phyloP scores from a whole-genome alignment of 1,140 invertebrate species.

The Drosophila kepulauana region DNA sequence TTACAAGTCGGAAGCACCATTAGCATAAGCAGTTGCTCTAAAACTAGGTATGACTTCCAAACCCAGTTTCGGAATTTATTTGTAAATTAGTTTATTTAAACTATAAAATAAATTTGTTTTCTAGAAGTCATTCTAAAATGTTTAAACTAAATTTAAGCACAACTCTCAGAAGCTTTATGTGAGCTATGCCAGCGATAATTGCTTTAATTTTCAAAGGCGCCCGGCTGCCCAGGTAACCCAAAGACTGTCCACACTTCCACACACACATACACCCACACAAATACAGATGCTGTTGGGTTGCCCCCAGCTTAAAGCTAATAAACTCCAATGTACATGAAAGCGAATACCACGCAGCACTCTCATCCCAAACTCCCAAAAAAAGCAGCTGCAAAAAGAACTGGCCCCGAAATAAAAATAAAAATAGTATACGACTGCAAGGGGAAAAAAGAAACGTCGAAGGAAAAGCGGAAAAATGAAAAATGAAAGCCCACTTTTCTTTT shows the following conservation, averaged over 20 bases:
- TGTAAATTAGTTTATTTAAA: no score
- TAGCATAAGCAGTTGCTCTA: not conserved
- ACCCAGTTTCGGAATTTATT: not conserved
- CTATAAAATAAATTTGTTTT: no score
- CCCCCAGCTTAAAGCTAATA: slow-evolving; percentile 69
- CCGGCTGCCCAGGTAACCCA: slow-evolving; percentile 61
- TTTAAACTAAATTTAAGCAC: slow-evolving; percentile 2
- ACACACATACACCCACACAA: slow-evolving; percentile 15
- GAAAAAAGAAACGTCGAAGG: slow-evolving; percentile 22
- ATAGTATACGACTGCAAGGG: slow-evolving; percentile 45
- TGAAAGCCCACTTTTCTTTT: slow-evolving; percentile 75
- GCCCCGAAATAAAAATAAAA: slow-evolving; percentile 25
- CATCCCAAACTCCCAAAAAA: slow-evolving; percentile 37
- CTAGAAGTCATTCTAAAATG: not conserved
- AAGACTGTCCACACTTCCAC: slow-evolving; percentile 30
- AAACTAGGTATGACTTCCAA: not conserved
- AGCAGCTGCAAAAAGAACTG: slow-evolving; percentile 15
- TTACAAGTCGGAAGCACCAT: not conserved
- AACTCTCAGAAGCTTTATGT: not conserved
- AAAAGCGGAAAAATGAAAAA: slow-evolving; percentile 56
- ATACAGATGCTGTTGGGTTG: not conserved
- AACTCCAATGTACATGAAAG: slow-evolving; percentile 73
- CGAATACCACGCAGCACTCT: slow-evolving; percentile 60
- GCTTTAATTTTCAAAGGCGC: slow-evolving; percentile 63
- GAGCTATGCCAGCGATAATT: slow-evolving; percentile 45